Conservation (phyloP, 2,113 vertebrate species). For the Psettodes erumei region DNA sequence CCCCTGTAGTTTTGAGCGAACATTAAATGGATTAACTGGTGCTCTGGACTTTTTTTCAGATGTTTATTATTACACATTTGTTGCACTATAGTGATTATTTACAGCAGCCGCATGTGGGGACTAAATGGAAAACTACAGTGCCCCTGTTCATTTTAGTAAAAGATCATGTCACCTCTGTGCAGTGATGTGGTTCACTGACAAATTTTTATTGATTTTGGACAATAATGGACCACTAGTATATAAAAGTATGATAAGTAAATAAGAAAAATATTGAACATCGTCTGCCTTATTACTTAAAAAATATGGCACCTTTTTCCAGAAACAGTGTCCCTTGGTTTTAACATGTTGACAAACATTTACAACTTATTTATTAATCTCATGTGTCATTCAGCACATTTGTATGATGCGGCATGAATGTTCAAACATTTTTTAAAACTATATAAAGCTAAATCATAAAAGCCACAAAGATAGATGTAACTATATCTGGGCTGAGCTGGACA, state of each 20-base stretch:
- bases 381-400: background rate
- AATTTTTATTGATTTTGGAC: background rate
- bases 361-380: too few species aligned
- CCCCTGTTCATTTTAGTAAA: background rate
- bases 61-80: background rate
- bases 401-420: background rate
- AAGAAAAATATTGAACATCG: constrained; percentile 5
- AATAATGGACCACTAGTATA: background rate
- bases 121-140: background rate
- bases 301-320: too few species aligned
- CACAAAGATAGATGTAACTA: background rate
- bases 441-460: background rate
- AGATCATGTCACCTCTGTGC: background rate
- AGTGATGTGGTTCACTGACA: background rate
- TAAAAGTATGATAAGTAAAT: background rate
- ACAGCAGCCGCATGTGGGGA: background rate
- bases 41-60: background rate
- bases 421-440: background rate
- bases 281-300: background rate
- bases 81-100: background rate
- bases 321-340: too few species aligned
- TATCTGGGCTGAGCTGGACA: background rate
- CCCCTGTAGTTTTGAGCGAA: background rate
- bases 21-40: background rate
- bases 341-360: too few species aligned